Evolutionary conservation across 2,888 invertebrate genomes (phyloP).

Genomic region (Pseudanteris insignis): DNA sequence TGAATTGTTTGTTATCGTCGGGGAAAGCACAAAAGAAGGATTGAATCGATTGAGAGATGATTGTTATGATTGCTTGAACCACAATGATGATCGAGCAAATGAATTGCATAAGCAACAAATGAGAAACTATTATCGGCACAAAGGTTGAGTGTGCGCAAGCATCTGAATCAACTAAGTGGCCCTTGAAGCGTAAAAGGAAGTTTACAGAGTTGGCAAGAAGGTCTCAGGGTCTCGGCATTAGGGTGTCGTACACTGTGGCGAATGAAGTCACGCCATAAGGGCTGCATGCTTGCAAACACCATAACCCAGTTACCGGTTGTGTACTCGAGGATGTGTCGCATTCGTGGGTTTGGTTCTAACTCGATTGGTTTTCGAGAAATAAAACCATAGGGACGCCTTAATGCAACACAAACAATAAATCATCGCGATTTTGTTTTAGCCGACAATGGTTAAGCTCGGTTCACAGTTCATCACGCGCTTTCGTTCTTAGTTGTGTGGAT

Average conservation of each 20-base stretch:
- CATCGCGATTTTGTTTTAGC: slow-evolving; percentile 25
- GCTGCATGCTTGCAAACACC: slow-evolving; percentile 56
- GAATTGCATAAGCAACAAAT: slow-evolving; percentile 24
- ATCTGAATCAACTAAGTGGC: slow-evolving; percentile 41
- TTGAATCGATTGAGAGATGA: no score
- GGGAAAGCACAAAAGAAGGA: no score
- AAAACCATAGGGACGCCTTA: slow-evolving; percentile 37
- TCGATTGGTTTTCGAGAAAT: slow-evolving; percentile 53
- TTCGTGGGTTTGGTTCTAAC: slow-evolving; percentile 46
- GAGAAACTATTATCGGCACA: slow-evolving; percentile 13
- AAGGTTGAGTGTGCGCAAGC: slow-evolving; percentile 20
- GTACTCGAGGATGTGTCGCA: slow-evolving; percentile 53
- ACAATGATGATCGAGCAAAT: no score
- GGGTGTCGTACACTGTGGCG: slow-evolving; percentile 46
- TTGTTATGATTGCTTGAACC: no score
- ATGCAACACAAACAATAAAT: slow-evolving; percentile 49
- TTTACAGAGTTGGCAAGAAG: slow-evolving; percentile 18
- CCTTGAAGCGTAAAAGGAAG: slow-evolving; percentile 26
- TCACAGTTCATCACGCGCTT: no score
- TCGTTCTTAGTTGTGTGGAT: no score
- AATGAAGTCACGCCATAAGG: slow-evolving; percentile 54
- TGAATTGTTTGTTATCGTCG: no score
- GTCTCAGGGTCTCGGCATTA: slow-evolving; percentile 34
- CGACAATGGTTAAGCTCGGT: no score
- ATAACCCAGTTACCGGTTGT: slow-evolving; percentile 56